Evolutionary conservation across 1,140 invertebrate species (phyloP), one percentile per base, ranked within the genome.

Genomic region (Halotydeus destructor): DNA sequence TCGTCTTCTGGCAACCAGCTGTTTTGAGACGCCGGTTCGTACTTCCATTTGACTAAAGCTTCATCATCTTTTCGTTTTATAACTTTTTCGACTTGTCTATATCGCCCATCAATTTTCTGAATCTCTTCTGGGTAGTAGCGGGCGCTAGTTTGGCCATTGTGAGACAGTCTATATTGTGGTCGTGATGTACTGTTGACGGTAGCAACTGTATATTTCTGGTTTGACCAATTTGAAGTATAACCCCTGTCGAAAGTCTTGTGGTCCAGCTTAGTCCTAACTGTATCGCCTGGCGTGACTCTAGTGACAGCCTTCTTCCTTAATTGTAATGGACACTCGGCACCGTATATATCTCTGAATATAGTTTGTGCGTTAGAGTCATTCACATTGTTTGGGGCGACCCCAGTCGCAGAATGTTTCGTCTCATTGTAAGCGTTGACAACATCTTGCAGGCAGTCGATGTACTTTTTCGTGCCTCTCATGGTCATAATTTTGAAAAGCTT

Each of bases 401-500:
- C 45, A 9, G 55, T 54, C 14, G 31, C 45, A 37, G 41, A n/a
- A 26, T 53, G 50, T 46, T 41, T 46, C 12, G 40, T 39, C 28
- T 50, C 46, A 47, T 57, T 55, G 31, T 54, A 57, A 34, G 41
- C 42, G 9, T 42, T 19, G 8, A 52, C 49, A 18, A 57, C 39
- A 14, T 52, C 23, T 9, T 37, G 22, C 26, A 57, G 35, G 12
- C 47, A 47, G 27, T 55, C 47, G 19, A 52, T 28, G 36, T 47
- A 57, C 31, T 49, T 44, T 22, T 43, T 25, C 1, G 48, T 50
- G 9, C 54, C 50, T 21, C 49, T 48, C 36, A 45, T 41, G 12
- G 53, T 50, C 26, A 57, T 50, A 30, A 52, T 51, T 39, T 47
- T 45, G 26, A 41, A 51, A 30, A 57, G 51, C 48, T 49, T 53